These are phyloP conservation scores for Antheraea mylitta DNA, from an alignment of 1,140 invertebrate genomes.

Conservation along the genomic window DNA sequence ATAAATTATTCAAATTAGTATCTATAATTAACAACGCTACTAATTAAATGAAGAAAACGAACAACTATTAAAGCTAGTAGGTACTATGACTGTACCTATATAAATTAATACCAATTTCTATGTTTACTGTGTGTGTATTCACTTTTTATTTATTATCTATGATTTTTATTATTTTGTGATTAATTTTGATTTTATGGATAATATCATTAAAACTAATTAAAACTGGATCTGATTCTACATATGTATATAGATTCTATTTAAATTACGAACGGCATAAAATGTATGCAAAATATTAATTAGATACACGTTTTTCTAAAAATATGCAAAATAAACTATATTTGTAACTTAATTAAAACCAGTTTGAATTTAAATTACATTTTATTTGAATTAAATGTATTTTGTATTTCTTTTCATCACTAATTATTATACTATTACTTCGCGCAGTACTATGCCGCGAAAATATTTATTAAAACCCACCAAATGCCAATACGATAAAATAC, in stretches of 20 bases:
- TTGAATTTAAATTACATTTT: no score
- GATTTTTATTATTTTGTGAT: neutral
- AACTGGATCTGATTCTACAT: neutral
- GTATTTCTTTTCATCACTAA: neutral
- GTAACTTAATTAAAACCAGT: no score
- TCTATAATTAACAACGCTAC: neutral
- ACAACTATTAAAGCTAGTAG: neutral
- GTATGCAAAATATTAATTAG: neutral
- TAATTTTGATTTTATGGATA: neutral
- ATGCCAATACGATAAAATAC: neutral
- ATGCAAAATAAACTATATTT: no score
- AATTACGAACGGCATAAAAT: neutral
- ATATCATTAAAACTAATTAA: neutral
- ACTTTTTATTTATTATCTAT: no score
- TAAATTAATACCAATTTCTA: no score
- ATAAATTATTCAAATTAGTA: neutral
- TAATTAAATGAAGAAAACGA: neutral
- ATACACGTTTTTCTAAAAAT: neutral
- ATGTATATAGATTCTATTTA: neutral
- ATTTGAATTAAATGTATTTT: no score
- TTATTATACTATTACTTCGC: neutral
- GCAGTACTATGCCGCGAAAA: neutral
- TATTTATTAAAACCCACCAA: neutral
- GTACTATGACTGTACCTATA: no score
- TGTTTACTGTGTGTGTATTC: no score